These are phyloP conservation scores for Gymnothorax reevesii DNA, from an alignment of 2,797 vertebrate genomes.

Conservation along the genomic window DNA sequence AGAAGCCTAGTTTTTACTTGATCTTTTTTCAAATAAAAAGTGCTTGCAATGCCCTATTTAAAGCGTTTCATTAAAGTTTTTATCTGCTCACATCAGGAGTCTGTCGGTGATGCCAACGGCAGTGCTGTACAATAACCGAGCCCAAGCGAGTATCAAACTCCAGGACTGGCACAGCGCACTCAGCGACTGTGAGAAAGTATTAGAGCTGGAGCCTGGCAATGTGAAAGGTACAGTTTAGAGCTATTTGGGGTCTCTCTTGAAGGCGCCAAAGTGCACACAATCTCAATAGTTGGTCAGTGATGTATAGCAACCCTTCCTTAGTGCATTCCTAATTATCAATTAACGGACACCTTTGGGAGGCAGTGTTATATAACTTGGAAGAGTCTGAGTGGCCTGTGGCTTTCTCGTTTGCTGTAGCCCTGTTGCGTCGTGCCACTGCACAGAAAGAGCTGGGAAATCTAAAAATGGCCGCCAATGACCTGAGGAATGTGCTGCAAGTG, in stretches of 20 bases:
- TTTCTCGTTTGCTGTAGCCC: constrained; percentile 66
- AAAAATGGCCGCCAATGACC: constrained; percentile 73
- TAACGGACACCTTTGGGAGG: neutral
- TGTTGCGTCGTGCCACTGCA: constrained; percentile 81
- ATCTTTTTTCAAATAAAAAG: neutral
- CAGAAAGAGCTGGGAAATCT: constrained; percentile 75
- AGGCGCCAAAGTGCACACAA: neutral
- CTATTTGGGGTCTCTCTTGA: too few relatives aligned
- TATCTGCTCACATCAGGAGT: constrained; percentile 73
- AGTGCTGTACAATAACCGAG: constrained; percentile 85
- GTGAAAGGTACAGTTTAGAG: constrained; percentile 77
- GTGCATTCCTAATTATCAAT: neutral
- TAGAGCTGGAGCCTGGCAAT: constrained; percentile 83
- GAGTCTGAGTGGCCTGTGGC: neutral
- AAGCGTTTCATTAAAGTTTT: neutral
- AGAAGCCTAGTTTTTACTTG: too few relatives aligned
- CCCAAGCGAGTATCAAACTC: constrained; percentile 87
- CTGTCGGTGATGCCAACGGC: constrained; percentile 78
- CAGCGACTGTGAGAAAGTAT: constrained; percentile 81
- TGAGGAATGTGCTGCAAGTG: constrained; percentile 72
- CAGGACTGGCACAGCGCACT: constrained; percentile 82
- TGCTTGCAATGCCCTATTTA: neutral
- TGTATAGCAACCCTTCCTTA: neutral
- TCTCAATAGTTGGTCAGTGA: neutral
- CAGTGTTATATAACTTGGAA: neutral